Conservation (phyloP, 1,140 invertebrate species). For the Plectrocnemia conspersa region DNA sequence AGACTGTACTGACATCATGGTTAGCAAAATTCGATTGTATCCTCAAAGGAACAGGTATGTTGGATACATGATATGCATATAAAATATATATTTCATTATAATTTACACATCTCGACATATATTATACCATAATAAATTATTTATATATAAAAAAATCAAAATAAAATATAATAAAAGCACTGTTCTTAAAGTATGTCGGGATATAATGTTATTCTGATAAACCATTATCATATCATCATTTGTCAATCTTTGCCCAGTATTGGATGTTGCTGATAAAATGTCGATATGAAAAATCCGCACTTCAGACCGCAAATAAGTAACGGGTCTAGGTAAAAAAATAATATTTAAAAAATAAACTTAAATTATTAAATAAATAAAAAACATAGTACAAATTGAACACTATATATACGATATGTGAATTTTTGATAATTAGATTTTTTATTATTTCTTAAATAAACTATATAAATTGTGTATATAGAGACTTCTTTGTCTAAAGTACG, state of each 20-base stretch:
- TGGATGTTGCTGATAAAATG: conserved; percentile 23
- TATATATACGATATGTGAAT: neutral
- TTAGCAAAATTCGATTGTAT: conserved; percentile 99
- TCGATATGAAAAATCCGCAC: conserved; percentile 8
- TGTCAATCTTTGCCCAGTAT: conserved; percentile 24
- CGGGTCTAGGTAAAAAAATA: no score
- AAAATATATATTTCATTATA: neutral
- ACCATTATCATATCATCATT: conserved; percentile 8
- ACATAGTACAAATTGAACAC: neutral
- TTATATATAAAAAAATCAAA: conserved; percentile 3
- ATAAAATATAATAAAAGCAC: neutral
- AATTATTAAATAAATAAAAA: no score
- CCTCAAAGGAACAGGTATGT: conserved; percentile 74
- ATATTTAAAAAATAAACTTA: no score
- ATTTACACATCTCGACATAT: neutral
- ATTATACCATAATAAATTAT: neutral
- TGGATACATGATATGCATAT: neutral
- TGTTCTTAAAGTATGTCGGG: neutral
- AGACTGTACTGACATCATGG: conserved; percentile 98
- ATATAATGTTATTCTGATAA: conserved; percentile 3
- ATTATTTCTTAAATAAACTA: no score
- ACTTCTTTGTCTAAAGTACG: conserved; percentile 20
- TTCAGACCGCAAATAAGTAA: conserved; percentile 9
- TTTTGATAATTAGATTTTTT: neutral
- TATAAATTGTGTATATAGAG: neutral